Conservation (phyloP, 2,113 vertebrate genomes). For the Podocnemis expansa region DNA sequence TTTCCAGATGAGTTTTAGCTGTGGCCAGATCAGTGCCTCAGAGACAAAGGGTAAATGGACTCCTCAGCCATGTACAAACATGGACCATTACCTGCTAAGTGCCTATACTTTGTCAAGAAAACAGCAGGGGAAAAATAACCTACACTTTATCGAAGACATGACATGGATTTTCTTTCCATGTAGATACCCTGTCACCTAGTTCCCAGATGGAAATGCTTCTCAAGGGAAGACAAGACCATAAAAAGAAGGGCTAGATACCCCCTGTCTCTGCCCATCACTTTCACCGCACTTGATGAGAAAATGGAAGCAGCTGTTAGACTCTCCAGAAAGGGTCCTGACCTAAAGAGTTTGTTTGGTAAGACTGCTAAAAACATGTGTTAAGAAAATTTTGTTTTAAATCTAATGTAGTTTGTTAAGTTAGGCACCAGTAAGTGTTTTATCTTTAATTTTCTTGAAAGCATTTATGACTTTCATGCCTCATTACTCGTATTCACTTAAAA, state of each 20-base stretch:
- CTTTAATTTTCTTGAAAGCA: not conserved
- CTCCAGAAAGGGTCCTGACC: not conserved
- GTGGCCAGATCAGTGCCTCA: not conserved
- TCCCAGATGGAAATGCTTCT: not conserved
- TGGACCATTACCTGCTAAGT: not conserved
- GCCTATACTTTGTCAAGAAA: not conserved
- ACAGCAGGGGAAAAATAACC: not conserved
- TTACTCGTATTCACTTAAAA: not conserved
- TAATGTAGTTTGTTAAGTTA: not conserved
- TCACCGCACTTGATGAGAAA: not conserved
- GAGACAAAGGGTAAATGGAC: not conserved
- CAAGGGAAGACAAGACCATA: not conserved
- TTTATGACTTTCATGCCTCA: not conserved
- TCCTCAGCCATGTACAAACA: not conserved
- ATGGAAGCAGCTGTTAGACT: not conserved
- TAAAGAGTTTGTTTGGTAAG: not conserved
- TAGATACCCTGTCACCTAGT: not conserved
- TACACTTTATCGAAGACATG: not conserved
- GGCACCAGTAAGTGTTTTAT: not conserved
- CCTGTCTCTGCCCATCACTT: not conserved
- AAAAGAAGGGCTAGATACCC: not conserved
- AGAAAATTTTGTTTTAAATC: not conserved
- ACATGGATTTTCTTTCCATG: not conserved
- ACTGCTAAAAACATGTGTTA: not conserved
- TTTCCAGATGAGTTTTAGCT: not conserved